Evolutionary conservation across 2,113 vertebrate genomes (phyloP).

Genomic region (crab-eating macaque (Macaca fascicularis)): DNA sequence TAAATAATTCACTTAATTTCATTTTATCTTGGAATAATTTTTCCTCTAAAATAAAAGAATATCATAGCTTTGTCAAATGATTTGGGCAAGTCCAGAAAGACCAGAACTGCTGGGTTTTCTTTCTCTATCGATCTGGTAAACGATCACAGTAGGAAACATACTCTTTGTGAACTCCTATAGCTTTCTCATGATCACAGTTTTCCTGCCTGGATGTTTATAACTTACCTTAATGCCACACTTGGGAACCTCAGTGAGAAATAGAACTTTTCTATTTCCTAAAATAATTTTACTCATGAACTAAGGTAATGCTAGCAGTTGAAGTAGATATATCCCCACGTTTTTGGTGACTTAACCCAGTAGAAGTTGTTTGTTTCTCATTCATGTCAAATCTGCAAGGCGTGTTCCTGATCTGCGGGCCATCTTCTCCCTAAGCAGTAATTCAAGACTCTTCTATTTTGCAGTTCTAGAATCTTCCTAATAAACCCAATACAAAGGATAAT

Average conservation of each 20-base stretch:
- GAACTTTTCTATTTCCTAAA: background rate
- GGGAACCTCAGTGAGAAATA: background rate
- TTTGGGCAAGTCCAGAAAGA: background rate
- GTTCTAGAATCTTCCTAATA: background rate
- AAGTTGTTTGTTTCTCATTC: background rate
- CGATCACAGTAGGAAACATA: background rate
- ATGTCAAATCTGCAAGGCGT: fast-evolving
- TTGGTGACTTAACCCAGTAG: background rate
- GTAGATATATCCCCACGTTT: background rate
- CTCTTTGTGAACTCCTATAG: background rate
- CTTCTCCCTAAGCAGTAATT: background rate
- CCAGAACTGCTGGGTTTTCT: background rate
- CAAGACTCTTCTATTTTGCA: background rate
- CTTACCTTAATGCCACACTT: background rate
- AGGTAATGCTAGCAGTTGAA: background rate
- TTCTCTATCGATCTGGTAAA: background rate
- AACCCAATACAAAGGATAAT: background rate
- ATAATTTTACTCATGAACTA: background rate
- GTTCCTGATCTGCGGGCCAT: background rate
- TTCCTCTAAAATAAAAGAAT: background rate
- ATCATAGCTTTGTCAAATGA: background rate
- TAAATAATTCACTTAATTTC: background rate
- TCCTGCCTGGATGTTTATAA: background rate
- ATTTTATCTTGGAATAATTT: background rate
- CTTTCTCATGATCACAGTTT: background rate